phyloP scores from a whole-genome alignment of 1,140 invertebrate species.

The Charaxes varanes region DNA sequence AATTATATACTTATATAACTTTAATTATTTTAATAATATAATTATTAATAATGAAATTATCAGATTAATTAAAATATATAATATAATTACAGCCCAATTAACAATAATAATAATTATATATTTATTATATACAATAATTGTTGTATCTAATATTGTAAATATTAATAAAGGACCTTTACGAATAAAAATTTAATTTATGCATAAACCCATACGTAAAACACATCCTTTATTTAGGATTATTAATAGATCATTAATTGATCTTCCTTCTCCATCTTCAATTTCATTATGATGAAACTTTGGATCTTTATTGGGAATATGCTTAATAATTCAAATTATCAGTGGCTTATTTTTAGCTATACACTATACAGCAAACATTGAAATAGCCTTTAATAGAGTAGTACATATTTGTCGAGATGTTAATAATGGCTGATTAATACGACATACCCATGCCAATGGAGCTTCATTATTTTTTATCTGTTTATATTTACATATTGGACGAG shows the following conservation, averaged over 20 bases:
- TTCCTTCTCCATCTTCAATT: constrained; percentile 74
- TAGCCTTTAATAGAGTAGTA: constrained; percentile 76
- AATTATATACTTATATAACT: no score
- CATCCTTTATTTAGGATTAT: constrained; percentile 66
- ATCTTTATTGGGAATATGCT: constrained; percentile 75
- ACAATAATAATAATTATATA: constrained; percentile 70
- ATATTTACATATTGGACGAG: no score
- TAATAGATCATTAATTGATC: constrained; percentile 73
- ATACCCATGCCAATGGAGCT: no score
- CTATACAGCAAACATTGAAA: constrained; percentile 72
- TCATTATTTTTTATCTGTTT: no score
- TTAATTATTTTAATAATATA: no score
- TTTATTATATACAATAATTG: constrained; percentile 70
- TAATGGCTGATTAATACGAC: constrained; percentile 32
- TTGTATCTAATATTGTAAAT: constrained; percentile 66
- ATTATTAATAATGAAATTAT: no score
- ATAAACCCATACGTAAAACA: constrained; percentile 61
- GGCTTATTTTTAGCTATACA: constrained; percentile 78
- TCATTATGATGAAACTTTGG: constrained; percentile 74
- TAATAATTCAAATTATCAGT: constrained; percentile 77
- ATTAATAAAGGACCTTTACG: constrained; percentile 36
- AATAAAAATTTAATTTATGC: constrained; percentile 57
- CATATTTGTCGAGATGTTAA: constrained; percentile 70
- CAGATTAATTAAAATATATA: no score
- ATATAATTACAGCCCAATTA: no score